Evolutionary conservation across 2,113 vertebrate genomes (phyloP), one percentile per base, ranked within the genome.

Genomic region (Dolichallabes microphthalmus): DNA sequence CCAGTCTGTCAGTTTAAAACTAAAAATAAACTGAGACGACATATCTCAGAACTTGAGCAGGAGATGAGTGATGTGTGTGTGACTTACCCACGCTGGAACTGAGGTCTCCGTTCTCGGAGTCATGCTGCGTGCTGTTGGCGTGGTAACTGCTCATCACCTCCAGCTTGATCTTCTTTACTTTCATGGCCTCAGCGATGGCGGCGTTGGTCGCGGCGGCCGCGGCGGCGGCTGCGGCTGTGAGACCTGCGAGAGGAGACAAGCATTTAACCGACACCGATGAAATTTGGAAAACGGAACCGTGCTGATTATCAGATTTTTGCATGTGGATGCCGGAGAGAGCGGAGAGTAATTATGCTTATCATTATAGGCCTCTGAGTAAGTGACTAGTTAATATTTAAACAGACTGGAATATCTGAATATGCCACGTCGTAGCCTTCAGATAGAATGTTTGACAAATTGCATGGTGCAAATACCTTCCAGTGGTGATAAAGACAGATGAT

Each of bases 161-260:
- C 93, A 99, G 93, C 94, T 99, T 99, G 94, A 99, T 99, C 95
- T 99, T 99, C 95, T 99, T 99, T 93, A 98, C 98, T 96, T 99
- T 99, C 98, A 99, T 99, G 94, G 98, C 98, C 96, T 99, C 98
- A 7, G 98, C 98, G 82, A 99, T 99, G 90, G 98, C 98, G 1
- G 98, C 97, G 32, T 99, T 99, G 92, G 98, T 97, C 90, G 97
- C 98, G 84, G 97, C 97, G 11, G 97, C 98, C 69, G 98, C 98
- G 0, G 98, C 96, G 20, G 96, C 96, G 22, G 96, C 96, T 63
- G 96, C 98, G 82, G 98, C 98, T 93, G 98, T 98, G 93, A 99
- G 94, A 92, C 98, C 98, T 99, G 92, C 7, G 75, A 17, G 39
- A 80, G 88, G 61, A 87, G 73, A 87, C 87, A 55, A 52, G 58